Evolutionary conservation across 2,113 vertebrate genomes (phyloP), one percentile per base, ranked within the genome.

Genomic region (Talpa occidentalis): DNA sequence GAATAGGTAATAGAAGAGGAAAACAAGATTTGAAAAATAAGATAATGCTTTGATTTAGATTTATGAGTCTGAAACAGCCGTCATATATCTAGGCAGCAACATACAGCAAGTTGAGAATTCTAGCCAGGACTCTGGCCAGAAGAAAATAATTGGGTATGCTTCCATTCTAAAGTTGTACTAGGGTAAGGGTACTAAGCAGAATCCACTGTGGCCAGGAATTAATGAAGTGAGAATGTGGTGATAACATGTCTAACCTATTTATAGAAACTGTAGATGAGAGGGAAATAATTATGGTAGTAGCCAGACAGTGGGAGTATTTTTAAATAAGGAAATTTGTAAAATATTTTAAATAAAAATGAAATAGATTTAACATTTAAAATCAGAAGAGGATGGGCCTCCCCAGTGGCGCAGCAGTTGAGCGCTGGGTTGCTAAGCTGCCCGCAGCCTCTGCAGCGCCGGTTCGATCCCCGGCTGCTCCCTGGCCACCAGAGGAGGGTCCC

Each of bases 291-390:
- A 77, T 81, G 70, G 3, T 2, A 49, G 17, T 88, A 47, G 7
- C 14, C n/a, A 87, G 78, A 66, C 30, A 90, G 54, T 73, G 24
- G 14, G 30, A 52, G 3, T 59, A 30, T 54, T 72, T 72, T 84
- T 37, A 42, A 73, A 72, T 15, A 35, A 73, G 62, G 2, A 10
- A 70, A 30, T 47, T 73, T 59, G 21, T 77, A 5, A 44, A 81
- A 73, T 60, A 81, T 40, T 56, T 62, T 62, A 74, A 72, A 64
- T 37, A 28, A 90, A 81, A 67, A 40, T 26, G 15, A 15, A 42
- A 56, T 77, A 22, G 10, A 80, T 90, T 66, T 80, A 42, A 54
- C 94, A 47, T 73, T 74, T n/a, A 91, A 88, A 88, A 47, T 2
- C 47, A 84, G 16, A 83, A 83, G 54, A 88, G 28, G 19, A 2